These are phyloP conservation scores for Plagiodera versicolora DNA, from an alignment of 2,888 invertebrate genomes.

Conservation along the genomic window DNA sequence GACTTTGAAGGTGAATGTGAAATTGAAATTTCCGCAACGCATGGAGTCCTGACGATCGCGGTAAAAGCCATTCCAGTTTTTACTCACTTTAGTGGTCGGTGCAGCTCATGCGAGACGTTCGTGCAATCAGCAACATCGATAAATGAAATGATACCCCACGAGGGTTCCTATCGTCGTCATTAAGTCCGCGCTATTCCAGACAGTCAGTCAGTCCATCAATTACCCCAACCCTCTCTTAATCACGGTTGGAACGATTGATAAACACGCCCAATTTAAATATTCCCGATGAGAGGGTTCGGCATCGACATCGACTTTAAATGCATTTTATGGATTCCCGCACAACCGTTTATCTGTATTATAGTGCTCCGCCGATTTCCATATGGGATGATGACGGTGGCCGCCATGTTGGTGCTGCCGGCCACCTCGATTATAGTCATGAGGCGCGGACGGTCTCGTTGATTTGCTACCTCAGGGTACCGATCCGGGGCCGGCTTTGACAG, in stretches of 20 bases:
- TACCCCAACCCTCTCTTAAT: slow-evolving; percentile 14
- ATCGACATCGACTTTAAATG: slow-evolving; percentile 46
- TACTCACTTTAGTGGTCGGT: too few species aligned
- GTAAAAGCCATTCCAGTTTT: not conserved
- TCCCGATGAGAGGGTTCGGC: slow-evolving; percentile 49
- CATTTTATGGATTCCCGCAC: slow-evolving; percentile 53
- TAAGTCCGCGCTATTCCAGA: not conserved
- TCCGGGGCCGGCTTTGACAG: slow-evolving; percentile 31
- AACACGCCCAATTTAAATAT: slow-evolving; percentile 50
- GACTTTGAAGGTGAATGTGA: too few species aligned
- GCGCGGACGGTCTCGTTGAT: slow-evolving; percentile 38
- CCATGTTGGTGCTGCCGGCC: slow-evolving; percentile 43
- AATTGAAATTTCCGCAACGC: not conserved
- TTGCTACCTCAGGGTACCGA: slow-evolving; percentile 36
- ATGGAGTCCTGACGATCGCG: not conserved
- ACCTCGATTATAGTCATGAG: slow-evolving; percentile 52
- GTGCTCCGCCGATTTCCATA: slow-evolving; percentile 53
- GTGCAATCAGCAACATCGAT: not conserved
- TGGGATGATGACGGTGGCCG: slow-evolving; percentile 47
- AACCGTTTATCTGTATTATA: slow-evolving; percentile 53
- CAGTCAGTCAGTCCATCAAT: not conserved
- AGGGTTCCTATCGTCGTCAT: not conserved
- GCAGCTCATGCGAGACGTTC: not conserved
- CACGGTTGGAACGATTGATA: slow-evolving; percentile 31
- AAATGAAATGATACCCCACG: not conserved